These are phyloP conservation scores for Stegophylla sp. DNA, from an alignment of 2,888 invertebrate species.

Conservation along the genomic window DNA sequence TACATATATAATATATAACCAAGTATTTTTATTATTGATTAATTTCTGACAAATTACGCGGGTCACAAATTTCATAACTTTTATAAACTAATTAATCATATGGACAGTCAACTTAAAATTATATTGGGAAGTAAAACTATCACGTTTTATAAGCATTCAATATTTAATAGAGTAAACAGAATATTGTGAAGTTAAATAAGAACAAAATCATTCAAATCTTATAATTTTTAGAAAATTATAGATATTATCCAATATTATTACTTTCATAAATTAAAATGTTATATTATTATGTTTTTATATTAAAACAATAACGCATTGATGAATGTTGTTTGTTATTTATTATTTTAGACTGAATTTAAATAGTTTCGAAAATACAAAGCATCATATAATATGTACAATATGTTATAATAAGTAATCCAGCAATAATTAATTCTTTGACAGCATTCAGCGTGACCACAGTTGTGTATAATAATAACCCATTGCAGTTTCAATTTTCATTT, in stretches of 20 bases:
- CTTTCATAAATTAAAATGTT: neutral
- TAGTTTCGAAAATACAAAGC: slow-evolving; percentile 14
- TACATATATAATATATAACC: slow-evolving; percentile 1
- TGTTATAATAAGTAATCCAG: slow-evolving; percentile 28
- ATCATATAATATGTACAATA: slow-evolving; percentile 17
- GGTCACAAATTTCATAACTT: slow-evolving; percentile 39
- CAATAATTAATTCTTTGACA: slow-evolving; percentile 54
- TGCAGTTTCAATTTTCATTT: slow-evolving; percentile 57
- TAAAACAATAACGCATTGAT: neutral
- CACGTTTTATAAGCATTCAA: neutral
- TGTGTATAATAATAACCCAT: slow-evolving; percentile 32
- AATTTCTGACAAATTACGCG: slow-evolving; percentile 38
- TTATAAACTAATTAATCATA: slow-evolving; percentile 34
- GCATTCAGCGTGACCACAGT: slow-evolving; percentile 55
- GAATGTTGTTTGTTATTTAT: neutral
- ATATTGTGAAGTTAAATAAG: too few relatives aligned
- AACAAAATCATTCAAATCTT: too few relatives aligned
- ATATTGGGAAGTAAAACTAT: neutral
- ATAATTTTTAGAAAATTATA: too few relatives aligned
- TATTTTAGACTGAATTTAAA: slow-evolving; percentile 12
- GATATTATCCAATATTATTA: neutral
- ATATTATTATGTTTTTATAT: neutral
- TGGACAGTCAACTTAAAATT: slow-evolving; percentile 26
- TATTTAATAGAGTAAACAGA: neutral
- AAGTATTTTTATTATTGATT: slow-evolving; percentile 48